Base-by-base conservation (phyloP, 2,888 invertebrate genomes). In the Crematogaster levior region DNA sequence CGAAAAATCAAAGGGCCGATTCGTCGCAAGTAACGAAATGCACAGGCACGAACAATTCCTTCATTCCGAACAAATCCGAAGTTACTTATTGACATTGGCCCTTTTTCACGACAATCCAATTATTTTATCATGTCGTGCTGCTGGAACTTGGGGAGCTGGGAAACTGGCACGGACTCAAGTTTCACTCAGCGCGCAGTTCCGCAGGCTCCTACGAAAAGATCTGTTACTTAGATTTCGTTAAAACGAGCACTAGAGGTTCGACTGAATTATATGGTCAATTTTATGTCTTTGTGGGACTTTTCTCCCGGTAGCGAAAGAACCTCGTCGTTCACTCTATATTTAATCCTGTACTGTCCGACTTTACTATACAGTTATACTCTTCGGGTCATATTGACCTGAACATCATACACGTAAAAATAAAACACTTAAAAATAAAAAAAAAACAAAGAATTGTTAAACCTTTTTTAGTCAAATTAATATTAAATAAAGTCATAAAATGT, bases 121-220 rank as follows among this genome's bases (percentile, higher is more conserved):
- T 83, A 83, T 81, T 89, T 90, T 84, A 86, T 90, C 85, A 84
- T 83, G 84, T 74, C 72, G 68, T 56, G 53, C 40, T 21, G 66
- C n/a, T n/a, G 6, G 79, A 84, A 86, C 81, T 86, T 84, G 82
- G 9, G 40, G 21, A 80, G 77, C 84, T 82, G 80, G 84, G 79
- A 83, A 75, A 86, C 84, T 90, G 90, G 90, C 90, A 86, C 85
- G 51, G 85, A 83, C 86, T 90, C 90, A 90, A 90, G 81, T 82
- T 75, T 84, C 84, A 72, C 58, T 65, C 60, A 9, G 30, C 74
- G 30, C 80, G 60, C 24, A 65, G 68, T 83, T 75, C 75, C 70
- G 37, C 65, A 40, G 24, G n/a, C 34, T 30, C 72, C 56, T 18
- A n/a, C 65, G 34, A 43, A 24, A n/a, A 82, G 63, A 46, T 56